These are phyloP conservation scores for Gerris lacustris DNA, from an alignment of 2,888 invertebrate genomes.

Conservation along the genomic window DNA sequence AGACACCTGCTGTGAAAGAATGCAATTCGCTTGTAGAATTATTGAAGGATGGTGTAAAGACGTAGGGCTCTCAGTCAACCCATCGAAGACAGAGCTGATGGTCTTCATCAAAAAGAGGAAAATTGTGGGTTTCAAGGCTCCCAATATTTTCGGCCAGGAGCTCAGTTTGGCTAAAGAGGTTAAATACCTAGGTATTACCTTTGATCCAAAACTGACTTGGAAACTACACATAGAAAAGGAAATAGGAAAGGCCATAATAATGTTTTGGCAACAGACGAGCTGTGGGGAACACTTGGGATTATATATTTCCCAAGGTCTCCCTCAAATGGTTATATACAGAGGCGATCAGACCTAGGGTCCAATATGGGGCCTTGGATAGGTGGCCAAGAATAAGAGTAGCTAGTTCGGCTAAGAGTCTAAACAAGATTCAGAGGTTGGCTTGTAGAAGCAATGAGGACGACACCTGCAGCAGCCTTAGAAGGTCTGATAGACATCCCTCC, in stretches of 20 bases:
- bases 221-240: not conserved
- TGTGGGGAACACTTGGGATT: not conserved
- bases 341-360: not conserved
- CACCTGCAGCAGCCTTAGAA: not conserved
- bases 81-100: too few species aligned
- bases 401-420: not conserved
- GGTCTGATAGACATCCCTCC: not conserved
- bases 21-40: not conserved
- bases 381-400: not conserved
- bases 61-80: not conserved
- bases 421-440: too few species aligned
- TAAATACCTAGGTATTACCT: not conserved
- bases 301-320: not conserved
- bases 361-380: not conserved
- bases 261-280: not conserved
- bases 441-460: not conserved
- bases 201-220: not conserved
- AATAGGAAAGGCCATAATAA: not conserved
- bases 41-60: not conserved
- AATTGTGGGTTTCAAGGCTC: not conserved
- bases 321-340: not conserved
- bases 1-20: not conserved
- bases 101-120: not conserved
- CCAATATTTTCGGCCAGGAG: not conserved
- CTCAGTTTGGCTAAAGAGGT: not conserved